These are phyloP conservation scores for Lasioglossum villosulum DNA, from an alignment of 2,888 invertebrate species.

Conservation along the genomic window DNA sequence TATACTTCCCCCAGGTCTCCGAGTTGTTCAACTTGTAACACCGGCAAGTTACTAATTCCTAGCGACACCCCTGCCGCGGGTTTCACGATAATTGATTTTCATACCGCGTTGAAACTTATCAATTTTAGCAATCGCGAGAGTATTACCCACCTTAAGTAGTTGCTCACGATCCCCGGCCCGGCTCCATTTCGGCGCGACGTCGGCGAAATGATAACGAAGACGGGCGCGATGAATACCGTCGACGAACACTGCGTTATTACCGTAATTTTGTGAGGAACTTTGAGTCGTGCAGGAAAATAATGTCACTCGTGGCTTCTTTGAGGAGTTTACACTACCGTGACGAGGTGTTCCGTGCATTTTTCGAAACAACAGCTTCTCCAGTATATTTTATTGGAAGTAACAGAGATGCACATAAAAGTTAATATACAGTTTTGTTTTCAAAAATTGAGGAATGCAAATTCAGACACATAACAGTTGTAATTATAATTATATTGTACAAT, in stretches of 20 bases:
- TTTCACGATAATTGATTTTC: constrained; percentile 52
- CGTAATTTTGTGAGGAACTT: not conserved
- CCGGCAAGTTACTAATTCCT: constrained; percentile 45
- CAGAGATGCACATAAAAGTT: too few relatives aligned
- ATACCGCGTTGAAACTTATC: constrained; percentile 51
- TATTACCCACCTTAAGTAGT: constrained; percentile 43
- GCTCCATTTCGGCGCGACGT: constrained; percentile 8
- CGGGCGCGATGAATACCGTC: not conserved
- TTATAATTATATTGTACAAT: too few relatives aligned
- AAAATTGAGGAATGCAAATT: too few relatives aligned
- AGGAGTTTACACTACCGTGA: not conserved
- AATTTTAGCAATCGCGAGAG: constrained; percentile 47
- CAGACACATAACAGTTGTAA: too few relatives aligned
- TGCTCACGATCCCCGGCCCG: constrained; percentile 12
- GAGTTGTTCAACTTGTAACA: constrained; percentile 44
- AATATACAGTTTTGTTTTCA: too few relatives aligned
- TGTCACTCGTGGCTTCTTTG: not conserved
- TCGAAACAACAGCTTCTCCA: not conserved
- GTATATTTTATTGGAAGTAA: not conserved
- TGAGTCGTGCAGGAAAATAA: not conserved
- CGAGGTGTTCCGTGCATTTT: not conserved
- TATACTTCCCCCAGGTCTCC: constrained; percentile 22
- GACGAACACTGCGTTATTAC: not conserved
- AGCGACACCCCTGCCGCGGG: constrained; percentile 18
- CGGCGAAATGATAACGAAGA: not conserved